Percentiles rank a stretch among this genome's conserved stretches.
Conservation (phyloP, 2,888 invertebrate species). For the Calameuta filiformis region DNA sequence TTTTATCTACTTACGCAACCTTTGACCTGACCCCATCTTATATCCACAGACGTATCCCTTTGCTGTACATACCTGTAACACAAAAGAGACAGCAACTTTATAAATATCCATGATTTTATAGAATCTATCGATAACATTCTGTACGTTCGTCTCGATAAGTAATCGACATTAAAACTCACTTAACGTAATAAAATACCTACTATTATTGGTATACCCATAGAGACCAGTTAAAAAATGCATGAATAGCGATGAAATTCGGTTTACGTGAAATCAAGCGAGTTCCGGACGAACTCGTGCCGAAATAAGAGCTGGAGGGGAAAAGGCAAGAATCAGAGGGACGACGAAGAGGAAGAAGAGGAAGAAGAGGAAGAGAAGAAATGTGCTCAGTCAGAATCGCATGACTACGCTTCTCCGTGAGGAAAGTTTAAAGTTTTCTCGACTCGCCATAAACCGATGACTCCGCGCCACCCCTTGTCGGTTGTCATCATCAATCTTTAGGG, state of each 20-base stretch:
- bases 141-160: too few species aligned
- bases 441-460: constrained; percentile 42
- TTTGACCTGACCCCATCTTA: not conserved
- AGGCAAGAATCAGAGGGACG: not conserved
- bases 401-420: not conserved
- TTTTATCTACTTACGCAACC: not conserved
- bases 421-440: constrained; percentile 46
- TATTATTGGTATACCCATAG: too few species aligned
- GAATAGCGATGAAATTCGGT: not conserved
- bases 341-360: too few species aligned
- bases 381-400: not conserved
- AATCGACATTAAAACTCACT: not conserved
- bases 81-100: not conserved
- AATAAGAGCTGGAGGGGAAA: not conserved
- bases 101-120: too few species aligned
- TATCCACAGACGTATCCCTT: not conserved
- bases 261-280: not conserved
- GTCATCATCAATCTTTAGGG: constrained; percentile 49
- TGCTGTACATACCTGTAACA: not conserved
- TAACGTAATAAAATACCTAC: too few species aligned
- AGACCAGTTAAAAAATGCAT: not conserved
- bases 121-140: too few species aligned
- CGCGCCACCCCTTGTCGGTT: constrained; percentile 31
- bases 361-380: not conserved
- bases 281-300: not conserved